These are phyloP conservation scores for Sminthurinus aureus DNA, from an alignment of 2,888 invertebrate genomes.

Conservation along the genomic window DNA sequence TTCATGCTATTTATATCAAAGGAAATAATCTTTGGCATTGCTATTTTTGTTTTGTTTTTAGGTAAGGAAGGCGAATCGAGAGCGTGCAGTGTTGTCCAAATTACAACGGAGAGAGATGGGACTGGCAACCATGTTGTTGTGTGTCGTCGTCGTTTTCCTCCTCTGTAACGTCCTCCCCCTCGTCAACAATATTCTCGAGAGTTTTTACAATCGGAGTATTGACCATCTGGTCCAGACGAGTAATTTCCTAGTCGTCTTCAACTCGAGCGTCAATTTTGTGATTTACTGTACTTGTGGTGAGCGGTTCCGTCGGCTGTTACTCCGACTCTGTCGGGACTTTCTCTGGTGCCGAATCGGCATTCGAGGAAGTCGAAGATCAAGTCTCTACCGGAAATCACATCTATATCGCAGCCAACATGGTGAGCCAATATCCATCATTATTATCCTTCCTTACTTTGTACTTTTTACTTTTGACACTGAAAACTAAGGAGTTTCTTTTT, in stretches of 20 bases:
- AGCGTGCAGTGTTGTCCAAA: conserved; percentile 87
- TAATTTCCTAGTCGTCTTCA: conserved; percentile 93
- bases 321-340: conserved; percentile 62
- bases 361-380: conserved; percentile 43
- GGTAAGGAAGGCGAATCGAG: conserved; percentile 87
- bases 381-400: conserved; percentile 58
- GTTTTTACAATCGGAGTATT: conserved; percentile 73
- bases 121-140: conserved; percentile 92
- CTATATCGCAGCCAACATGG: conserved; percentile 57
- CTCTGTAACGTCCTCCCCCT: conserved; percentile 89
- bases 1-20: too few relatives aligned
- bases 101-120: conserved; percentile 92
- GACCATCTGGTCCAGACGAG: conserved; percentile 80
- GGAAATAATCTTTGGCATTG: too few relatives aligned
- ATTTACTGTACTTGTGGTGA: conserved; percentile 98
- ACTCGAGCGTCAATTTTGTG: conserved; percentile 96
- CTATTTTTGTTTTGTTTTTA: conserved; percentile 61
- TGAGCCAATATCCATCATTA: conserved; percentile 5
- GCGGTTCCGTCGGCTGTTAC: conserved; percentile 89
- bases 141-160: conserved; percentile 93
- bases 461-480: background rate
- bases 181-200: conserved; percentile 85
- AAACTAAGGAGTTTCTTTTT: conserved; percentile 2
- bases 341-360: conserved; percentile 57
- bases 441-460: background rate